Percentiles rank a stretch among this genome's conserved stretches.
These are phyloP conservation scores for Muscicapa comitata DNA, from an alignment of 2,797 vertebrate species.

Conservation along the genomic window DNA sequence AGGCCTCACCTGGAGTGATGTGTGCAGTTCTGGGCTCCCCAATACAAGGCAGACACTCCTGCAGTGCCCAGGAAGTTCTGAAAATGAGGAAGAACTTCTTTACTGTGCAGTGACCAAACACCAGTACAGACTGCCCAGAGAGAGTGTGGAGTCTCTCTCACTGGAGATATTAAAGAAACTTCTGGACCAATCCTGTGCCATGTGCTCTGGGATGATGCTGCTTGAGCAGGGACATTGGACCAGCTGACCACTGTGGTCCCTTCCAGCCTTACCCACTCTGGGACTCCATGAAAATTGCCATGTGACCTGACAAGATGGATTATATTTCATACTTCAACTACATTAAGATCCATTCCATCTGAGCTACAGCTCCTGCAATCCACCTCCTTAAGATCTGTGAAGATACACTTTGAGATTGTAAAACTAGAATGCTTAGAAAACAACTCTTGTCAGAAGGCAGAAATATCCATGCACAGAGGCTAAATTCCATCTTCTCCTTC, in stretches of 20 bases:
- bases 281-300: neutral
- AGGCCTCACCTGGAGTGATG: neutral
- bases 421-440: neutral
- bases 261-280: neutral
- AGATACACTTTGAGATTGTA: neutral
- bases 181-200: neutral
- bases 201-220: neutral
- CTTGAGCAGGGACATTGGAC: neutral
- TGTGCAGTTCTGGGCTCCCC: neutral
- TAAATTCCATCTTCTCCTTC: neutral
- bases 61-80: neutral
- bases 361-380: neutral
- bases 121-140: neutral
- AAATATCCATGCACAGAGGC: neutral
- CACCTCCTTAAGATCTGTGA: neutral
- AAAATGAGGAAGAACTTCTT: neutral
- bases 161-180: neutral
- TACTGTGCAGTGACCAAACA: no score
- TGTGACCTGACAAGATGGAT: neutral
- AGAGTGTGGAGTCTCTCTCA: neutral
- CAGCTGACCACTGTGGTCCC: neutral
- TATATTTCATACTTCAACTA: neutral
- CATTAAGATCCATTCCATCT: neutral
- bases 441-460: neutral
- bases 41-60: neutral